A percentile compares a stretch with the other conserved stretches of the same genome.
Conservation (phyloP, 2,797 vertebrate genomes). For the Discoglossus pictus region DNA sequence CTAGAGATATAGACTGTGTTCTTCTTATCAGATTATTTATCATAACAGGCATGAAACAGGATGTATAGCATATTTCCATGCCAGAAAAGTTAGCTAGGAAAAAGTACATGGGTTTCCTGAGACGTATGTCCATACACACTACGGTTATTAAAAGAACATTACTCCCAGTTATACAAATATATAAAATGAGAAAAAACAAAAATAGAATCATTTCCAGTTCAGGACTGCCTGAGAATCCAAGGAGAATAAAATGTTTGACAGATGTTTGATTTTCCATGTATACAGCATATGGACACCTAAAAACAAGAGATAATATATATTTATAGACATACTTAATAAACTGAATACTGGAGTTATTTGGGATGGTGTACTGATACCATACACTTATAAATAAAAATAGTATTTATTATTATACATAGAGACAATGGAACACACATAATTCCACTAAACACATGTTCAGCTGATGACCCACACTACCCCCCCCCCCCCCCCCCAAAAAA, state of each 20-base stretch:
- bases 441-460: too few species aligned
- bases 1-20: conserved; percentile 18
- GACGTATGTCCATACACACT: conserved; percentile 9
- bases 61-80: conserved; percentile 49
- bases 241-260: conserved; percentile 48
- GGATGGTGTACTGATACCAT: too few species aligned
- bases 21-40: conserved; percentile 49
- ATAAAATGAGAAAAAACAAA: conserved; percentile 33
- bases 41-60: conserved; percentile 45
- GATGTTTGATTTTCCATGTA: background rate
- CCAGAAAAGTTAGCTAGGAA: conserved; percentile 50
- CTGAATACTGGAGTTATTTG: too few species aligned
- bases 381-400: too few species aligned
- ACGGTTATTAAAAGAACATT: conserved; percentile 50
- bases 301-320: too few species aligned
- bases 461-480: too few species aligned
- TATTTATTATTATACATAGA: too few species aligned
- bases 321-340: too few species aligned
- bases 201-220: conserved; percentile 35
- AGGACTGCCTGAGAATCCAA: conserved; percentile 50
- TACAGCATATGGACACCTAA: background rate
- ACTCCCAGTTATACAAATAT: conserved; percentile 41
- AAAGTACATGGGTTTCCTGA: conserved; percentile 54
- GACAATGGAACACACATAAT: too few species aligned
- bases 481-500: too few species aligned